Percentiles rank a stretch among this genome's conserved stretches.
These are phyloP conservation scores for Hydropotes inermis DNA, from an alignment of 2,113 vertebrate species.

Conservation along the genomic window DNA sequence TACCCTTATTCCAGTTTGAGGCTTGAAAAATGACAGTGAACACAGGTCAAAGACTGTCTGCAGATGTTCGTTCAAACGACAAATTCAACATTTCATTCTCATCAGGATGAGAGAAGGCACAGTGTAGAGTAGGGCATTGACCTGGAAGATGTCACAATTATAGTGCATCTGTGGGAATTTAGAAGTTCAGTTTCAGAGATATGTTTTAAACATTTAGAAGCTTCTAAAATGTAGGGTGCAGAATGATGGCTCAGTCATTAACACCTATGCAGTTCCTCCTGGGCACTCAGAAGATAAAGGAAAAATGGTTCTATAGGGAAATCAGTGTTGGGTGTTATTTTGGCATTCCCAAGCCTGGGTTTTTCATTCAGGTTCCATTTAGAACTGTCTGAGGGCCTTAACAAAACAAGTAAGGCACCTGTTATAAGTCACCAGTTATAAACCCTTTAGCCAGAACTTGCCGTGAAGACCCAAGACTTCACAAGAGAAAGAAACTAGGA, in stretches of 20 bases:
- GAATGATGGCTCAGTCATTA: neutral
- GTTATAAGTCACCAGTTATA: neutral
- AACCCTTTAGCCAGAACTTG: neutral
- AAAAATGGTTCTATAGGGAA: neutral
- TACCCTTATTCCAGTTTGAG: neutral
- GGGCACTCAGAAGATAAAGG: neutral
- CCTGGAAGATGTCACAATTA: neutral
- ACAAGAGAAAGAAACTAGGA: neutral
- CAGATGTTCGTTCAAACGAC: neutral
- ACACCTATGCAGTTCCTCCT: neutral
- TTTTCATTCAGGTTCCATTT: neutral
- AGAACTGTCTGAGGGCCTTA: neutral
- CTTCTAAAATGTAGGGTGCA: neutral
- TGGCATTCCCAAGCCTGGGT: neutral
- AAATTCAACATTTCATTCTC: neutral
- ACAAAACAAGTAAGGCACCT: neutral
- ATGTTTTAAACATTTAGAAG: neutral
- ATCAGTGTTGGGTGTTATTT: neutral
- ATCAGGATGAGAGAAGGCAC: neutral
- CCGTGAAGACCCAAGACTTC: neutral
- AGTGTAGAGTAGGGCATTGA: neutral
- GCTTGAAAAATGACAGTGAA: neutral
- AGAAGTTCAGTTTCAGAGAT: neutral
- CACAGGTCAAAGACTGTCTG: neutral
- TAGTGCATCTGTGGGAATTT: neutral